phyloP scores from a whole-genome alignment of 2,888 invertebrate species.

The Eueremaeus valkanovi region DNA sequence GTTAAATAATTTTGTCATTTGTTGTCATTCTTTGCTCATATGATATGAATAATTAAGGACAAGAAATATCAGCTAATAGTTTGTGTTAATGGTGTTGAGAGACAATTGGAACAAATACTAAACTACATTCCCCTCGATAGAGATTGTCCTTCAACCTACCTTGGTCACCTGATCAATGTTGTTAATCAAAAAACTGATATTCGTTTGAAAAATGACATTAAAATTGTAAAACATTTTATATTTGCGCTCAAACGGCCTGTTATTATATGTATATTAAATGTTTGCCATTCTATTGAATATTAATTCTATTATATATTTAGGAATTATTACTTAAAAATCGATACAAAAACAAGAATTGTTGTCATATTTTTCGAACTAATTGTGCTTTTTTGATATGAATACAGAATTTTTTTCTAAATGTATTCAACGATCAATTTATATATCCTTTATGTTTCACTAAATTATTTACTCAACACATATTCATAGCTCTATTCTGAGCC shows the following conservation, averaged over 20 bases:
- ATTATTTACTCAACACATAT: not conserved
- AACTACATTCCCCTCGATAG: not conserved
- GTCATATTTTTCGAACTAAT: not conserved
- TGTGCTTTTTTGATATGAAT: not conserved
- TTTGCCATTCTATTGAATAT: not conserved
- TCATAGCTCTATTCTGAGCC: no score
- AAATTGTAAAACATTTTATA: no score
- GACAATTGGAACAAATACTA: not conserved
- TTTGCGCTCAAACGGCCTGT: not conserved
- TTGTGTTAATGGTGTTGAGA: no score
- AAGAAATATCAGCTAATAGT: not conserved
- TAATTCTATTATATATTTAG: constrained; percentile 6
- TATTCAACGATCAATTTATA: not conserved
- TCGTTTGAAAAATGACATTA: no score
- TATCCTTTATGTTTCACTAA: not conserved
- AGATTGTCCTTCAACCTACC: no score
- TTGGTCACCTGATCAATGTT: no score
- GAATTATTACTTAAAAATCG: not conserved
- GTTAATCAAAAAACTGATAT: no score
- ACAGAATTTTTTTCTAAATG: not conserved
- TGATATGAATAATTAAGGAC: not conserved
- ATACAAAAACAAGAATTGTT: constrained; percentile 6
- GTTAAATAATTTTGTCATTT: no score
- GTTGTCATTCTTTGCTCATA: not conserved
- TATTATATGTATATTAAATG: not conserved